Conservation (phyloP, 2,888 invertebrate species). For the Cantharis rufa region DNA sequence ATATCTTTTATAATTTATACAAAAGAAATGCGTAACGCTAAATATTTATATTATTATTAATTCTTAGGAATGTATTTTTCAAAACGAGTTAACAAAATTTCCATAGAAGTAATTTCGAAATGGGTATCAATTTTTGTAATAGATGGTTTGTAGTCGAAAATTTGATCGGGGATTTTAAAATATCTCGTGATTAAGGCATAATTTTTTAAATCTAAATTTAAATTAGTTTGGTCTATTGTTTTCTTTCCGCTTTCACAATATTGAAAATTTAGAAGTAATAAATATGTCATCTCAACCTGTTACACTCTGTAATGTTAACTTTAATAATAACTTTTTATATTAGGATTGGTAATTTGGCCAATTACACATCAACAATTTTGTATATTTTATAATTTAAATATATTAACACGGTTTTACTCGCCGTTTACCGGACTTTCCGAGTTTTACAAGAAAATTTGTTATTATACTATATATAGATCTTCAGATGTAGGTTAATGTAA, state of each 20-base stretch:
- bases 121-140: not conserved
- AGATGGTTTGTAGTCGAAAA: not conserved
- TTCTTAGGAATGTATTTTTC: not conserved
- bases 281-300: conserved; percentile 1
- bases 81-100: not conserved
- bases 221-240: conserved; percentile 1
- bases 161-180: not conserved
- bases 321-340: not conserved
- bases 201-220: not conserved
- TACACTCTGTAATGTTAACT: not conserved
- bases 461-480: not conserved
- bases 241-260: not conserved
- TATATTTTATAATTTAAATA: not conserved
- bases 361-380: not conserved
- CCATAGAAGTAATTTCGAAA: not conserved
- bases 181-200: not conserved
- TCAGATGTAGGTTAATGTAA: not conserved
- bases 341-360: not conserved
- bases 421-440: not conserved
- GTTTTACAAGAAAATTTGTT: not conserved
- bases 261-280: not conserved
- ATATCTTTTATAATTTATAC: not conserved
- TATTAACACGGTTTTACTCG: not conserved
- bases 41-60: not conserved
- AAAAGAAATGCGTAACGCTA: not conserved